phyloP scores from a whole-genome alignment of 2,888 invertebrate genomes.

The Rhopalosiphum nymphaeae region DNA sequence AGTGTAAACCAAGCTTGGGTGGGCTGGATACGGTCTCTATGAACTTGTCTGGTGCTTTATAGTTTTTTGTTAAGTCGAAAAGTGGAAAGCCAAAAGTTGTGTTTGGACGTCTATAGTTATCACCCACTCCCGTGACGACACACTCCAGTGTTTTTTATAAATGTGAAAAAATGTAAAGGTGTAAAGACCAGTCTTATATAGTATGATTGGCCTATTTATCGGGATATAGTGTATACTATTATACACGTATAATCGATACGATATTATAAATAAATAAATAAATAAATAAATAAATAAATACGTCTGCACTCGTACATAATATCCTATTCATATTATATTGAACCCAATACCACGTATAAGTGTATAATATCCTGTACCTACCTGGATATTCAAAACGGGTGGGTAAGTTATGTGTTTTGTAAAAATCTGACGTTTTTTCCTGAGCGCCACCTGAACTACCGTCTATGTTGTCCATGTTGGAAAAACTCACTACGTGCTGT shows the following conservation, averaged over 20 bases:
- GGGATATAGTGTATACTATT: background rate
- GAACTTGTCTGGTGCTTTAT: background rate
- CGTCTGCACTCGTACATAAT: background rate
- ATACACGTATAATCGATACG: background rate
- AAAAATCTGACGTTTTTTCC: conserved; percentile 20
- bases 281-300: background rate
- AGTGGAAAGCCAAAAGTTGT: background rate
- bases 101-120: too few species aligned
- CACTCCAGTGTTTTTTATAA: too few species aligned
- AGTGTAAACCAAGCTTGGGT: background rate
- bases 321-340: background rate
- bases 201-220: too few species aligned
- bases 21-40: background rate
- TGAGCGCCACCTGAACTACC: background rate
- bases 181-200: too few species aligned
- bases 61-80: background rate
- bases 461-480: too few species aligned
- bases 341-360: background rate
- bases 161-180: too few species aligned
- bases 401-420: background rate
- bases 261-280: background rate
- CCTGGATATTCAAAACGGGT: conserved; percentile 12
- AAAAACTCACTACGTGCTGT: background rate
- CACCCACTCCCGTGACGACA: too few species aligned
- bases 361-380: background rate